Evolutionary conservation across 2,888 invertebrate species (phyloP).

Genomic region (Smittia sp.): DNA sequence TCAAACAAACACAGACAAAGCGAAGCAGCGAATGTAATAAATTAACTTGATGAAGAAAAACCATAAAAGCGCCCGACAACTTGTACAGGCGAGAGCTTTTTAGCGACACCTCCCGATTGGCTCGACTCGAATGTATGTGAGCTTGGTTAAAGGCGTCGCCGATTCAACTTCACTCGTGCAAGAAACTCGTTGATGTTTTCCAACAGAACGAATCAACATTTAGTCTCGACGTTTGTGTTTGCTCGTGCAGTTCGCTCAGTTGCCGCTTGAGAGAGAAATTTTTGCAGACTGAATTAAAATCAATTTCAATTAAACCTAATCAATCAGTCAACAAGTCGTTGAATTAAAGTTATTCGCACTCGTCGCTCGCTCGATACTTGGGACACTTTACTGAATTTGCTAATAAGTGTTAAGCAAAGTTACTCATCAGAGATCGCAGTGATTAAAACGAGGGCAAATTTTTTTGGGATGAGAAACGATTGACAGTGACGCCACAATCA

Average conservation of each 20-base stretch:
- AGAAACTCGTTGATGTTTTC: neutral
- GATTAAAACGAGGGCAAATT: too few relatives aligned
- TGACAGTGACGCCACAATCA: too few relatives aligned
- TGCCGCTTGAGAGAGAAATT: neutral
- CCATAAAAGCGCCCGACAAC: constrained; percentile 28
- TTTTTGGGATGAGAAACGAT: too few relatives aligned
- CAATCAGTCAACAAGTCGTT: constrained; percentile 33
- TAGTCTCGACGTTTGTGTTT: constrained; percentile 37
- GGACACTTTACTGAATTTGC: too few relatives aligned
- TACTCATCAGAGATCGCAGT: too few relatives aligned
- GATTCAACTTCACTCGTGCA: neutral
- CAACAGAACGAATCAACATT: neutral
- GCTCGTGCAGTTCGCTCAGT: constrained; percentile 26
- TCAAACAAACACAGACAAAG: neutral
- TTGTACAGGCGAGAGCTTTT: constrained; percentile 19
- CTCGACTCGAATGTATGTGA: constrained; percentile 3
- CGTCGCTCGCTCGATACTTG: too few relatives aligned
- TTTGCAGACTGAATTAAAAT: constrained; percentile 18
- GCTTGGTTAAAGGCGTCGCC: constrained; percentile 4
- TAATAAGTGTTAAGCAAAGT: too few relatives aligned
- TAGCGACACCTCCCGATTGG: constrained; percentile 10
- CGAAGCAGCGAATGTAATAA: constrained; percentile 7
- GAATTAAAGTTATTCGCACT: neutral
- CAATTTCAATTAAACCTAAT: constrained; percentile 35
- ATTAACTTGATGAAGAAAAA: constrained; percentile 9